Evolutionary conservation across 2,888 invertebrate genomes (phyloP).

Genomic region (Spisula subtruncata): DNA sequence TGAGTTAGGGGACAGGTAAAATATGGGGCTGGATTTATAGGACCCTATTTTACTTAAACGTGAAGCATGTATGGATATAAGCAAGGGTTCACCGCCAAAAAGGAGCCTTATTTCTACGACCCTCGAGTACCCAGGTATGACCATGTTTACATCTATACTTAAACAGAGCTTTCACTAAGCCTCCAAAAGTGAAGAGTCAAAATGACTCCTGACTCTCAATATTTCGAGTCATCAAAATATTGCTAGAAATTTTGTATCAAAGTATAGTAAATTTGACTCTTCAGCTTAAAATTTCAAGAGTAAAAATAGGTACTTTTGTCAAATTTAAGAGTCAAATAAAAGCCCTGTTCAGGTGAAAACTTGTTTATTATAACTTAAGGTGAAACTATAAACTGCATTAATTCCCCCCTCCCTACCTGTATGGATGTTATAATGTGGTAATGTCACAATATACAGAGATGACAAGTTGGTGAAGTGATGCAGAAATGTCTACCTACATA

Average conservation of each 20-base stretch:
- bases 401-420: neutral
- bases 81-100: slow-evolving; percentile 72
- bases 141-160: neutral
- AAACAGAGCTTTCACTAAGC: neutral
- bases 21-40: slow-evolving; percentile 3
- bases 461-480: slow-evolving; percentile 8
- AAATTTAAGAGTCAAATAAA: no score
- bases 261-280: no score
- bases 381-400: no score
- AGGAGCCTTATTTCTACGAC: slow-evolving; percentile 83
- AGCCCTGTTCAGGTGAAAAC: no score
- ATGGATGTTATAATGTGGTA: neutral
- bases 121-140: slow-evolving; percentile 82
- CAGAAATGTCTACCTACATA: slow-evolving; percentile 4
- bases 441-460: neutral
- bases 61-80: slow-evolving; percentile 68
- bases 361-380: no score
- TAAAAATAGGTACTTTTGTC: no score
- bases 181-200: no score
- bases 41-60: neutral
- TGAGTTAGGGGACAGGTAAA: slow-evolving; percentile 4
- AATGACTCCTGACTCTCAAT: no score
- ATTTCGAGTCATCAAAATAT: no score
- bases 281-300: no score
- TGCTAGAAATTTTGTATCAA: no score